Base-by-base conservation (phyloP, 2,888 invertebrate genomes). In the Aphelenchoides bicaudatus region DNA sequence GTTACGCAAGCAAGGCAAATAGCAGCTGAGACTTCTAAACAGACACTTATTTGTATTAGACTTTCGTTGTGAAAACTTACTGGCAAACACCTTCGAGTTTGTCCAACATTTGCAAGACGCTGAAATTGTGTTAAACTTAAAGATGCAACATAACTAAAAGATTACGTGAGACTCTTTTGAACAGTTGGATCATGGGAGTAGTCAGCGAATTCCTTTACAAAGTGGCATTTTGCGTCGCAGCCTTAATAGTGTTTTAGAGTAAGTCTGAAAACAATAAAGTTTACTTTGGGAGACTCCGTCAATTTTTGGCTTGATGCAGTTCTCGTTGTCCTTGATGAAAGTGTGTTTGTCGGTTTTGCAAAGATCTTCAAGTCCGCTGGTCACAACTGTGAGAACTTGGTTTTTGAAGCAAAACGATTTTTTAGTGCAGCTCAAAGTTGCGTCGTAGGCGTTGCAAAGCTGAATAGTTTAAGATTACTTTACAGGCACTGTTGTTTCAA, bases 121-220 rank as follows among this genome's bases (percentile, higher is more conserved):
- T n/a, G n/a, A n/a, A n/a, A n/a, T n/a, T n/a, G n/a, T n/a, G n/a
- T n/a, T n/a, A n/a, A n/a, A n/a, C n/a, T n/a, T n/a, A n/a, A n/a
- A n/a, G n/a, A n/a, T n/a, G n/a, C n/a, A n/a, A n/a, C n/a, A n/a
- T n/a, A n/a, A n/a, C n/a, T n/a, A n/a, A n/a, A n/a, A n/a, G n/a
- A n/a, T n/a, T n/a, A n/a, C n/a, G n/a, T 43, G 43, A 43, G 8
- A 19, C 43, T 25, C 23, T 43, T 19, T n/a, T 43, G 10, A n/a
- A 43, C 43, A n/a, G 23, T 21, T 6, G 43, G 43, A 8, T 43
- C 43, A 6, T 43, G 10, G 10, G 43, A 21, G 23, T 43, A 43
- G 23, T 43, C 43, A n/a, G 43, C 43, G 16, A 43, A n/a, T 6
- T 43, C n/a, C 43, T 43, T 10, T 8, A 43, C 43, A 25, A 43